These are phyloP conservation scores for Apotomis betuletana DNA, from an alignment of 2,888 invertebrate genomes.

Conservation along the genomic window DNA sequence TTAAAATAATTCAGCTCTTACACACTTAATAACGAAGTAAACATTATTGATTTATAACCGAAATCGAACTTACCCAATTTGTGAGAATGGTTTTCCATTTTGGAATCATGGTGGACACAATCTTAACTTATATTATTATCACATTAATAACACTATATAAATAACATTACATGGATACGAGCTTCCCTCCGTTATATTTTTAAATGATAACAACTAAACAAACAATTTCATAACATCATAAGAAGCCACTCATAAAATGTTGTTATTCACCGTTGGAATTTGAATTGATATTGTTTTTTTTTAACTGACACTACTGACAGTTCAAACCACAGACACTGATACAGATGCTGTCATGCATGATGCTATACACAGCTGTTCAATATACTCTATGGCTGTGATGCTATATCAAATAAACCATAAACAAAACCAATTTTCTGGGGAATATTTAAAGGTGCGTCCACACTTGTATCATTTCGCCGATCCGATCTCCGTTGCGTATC, in stretches of 20 bases:
- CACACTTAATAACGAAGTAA: neutral
- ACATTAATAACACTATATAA: slow-evolving; percentile 30
- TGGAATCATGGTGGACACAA: slow-evolving; percentile 62
- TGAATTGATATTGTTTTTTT: slow-evolving; percentile 60
- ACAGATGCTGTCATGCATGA: too few relatives aligned
- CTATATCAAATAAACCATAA: too few relatives aligned
- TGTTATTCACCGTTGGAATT: slow-evolving; percentile 72
- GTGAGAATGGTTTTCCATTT: slow-evolving; percentile 75
- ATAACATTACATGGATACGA: slow-evolving; percentile 31
- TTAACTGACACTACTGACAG: slow-evolving; percentile 42
- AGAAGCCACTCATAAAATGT: slow-evolving; percentile 55
- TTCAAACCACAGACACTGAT: slow-evolving; percentile 10
- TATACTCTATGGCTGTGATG: too few relatives aligned
- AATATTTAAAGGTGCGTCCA: too few relatives aligned
- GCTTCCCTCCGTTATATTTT: slow-evolving; percentile 35
- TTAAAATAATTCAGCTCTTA: too few relatives aligned
- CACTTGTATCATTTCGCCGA: too few relatives aligned
- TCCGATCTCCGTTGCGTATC: too few relatives aligned
- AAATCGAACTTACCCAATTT: slow-evolving; percentile 69
- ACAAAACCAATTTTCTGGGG: too few relatives aligned
- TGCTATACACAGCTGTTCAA: too few relatives aligned
- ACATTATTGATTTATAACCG: neutral
- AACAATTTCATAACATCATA: slow-evolving; percentile 61
- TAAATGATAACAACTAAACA: slow-evolving; percentile 51
- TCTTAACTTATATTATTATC: slow-evolving; percentile 45